Conservation (phyloP, 2,113 vertebrate species). For the Bettongia penicillata region DNA sequence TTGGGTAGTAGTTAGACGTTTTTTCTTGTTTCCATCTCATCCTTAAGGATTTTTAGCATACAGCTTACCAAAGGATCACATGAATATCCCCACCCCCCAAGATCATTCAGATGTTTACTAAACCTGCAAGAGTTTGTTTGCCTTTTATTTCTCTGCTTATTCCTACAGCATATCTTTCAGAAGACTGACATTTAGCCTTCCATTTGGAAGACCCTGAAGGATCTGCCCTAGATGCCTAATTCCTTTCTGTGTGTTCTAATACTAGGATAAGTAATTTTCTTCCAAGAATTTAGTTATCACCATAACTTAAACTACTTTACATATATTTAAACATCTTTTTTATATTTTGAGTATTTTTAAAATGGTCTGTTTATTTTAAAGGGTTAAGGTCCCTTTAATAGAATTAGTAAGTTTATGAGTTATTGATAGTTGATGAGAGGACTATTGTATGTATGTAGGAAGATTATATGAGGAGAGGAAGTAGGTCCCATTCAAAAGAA, state of each 20-base stretch:
- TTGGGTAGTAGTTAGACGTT: not conserved
- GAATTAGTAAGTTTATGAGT: not conserved
- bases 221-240: too few relatives aligned
- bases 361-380: not conserved
- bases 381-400: not conserved
- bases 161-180: not conserved
- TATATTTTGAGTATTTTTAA: not conserved
- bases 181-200: too few relatives aligned
- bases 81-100: not conserved
- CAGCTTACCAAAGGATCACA: not conserved
- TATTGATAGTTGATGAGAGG: not conserved
- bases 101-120: not conserved
- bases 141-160: not conserved
- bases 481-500: not conserved
- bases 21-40: not conserved
- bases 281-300: not conserved
- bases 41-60: not conserved
- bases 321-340: too few relatives aligned
- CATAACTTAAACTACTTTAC: not conserved
- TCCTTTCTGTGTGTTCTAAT: not conserved
- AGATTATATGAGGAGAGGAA: not conserved
- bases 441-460: not conserved
- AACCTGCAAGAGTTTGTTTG: not conserved
- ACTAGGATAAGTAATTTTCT: not conserved
- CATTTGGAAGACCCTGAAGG: too few relatives aligned